Evolutionary conservation across 2,113 vertebrate genomes (phyloP).

Genomic region (Struthio camelus): DNA sequence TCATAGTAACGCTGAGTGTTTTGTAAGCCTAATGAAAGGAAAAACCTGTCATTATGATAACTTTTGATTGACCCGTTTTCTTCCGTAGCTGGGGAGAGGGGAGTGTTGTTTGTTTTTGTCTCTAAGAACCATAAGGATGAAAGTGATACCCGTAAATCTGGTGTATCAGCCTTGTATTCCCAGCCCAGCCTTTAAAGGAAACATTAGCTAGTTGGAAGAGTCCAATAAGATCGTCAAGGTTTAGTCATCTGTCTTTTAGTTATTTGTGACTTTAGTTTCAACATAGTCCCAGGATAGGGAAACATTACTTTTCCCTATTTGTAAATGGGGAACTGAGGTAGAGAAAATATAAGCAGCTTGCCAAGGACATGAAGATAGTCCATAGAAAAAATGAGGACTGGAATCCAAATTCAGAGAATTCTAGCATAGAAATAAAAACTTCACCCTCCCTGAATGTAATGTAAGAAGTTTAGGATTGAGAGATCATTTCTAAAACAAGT

Average conservation of each 20-base stretch:
- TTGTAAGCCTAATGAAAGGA: conserved; percentile 65
- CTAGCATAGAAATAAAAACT: background rate
- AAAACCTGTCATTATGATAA: conserved; percentile 55
- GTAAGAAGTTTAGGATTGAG: background rate
- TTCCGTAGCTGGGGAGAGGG: background rate
- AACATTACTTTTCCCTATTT: background rate
- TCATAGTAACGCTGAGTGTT: conserved; percentile 36
- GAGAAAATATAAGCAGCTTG: background rate
- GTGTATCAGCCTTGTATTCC: conserved; percentile 11
- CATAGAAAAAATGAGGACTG: background rate
- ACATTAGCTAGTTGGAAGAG: conserved; percentile 8
- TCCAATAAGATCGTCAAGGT: background rate
- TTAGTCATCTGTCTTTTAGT: background rate
- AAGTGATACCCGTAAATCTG: conserved; percentile 32
- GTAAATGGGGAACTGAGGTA: background rate
- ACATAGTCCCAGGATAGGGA: conserved; percentile 1
- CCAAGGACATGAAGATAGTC: background rate
- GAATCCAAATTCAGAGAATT: background rate
- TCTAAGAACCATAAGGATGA: background rate
- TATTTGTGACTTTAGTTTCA: conserved; percentile 25
- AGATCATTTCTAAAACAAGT: background rate
- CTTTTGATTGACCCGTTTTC: conserved; percentile 68
- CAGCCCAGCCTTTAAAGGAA: conserved; percentile 41
- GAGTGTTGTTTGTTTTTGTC: conserved; percentile 29
- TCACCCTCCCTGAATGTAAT: background rate